These are phyloP conservation scores for Lasioglossum lativentre DNA, from an alignment of 2,888 invertebrate species.

Conservation along the genomic window DNA sequence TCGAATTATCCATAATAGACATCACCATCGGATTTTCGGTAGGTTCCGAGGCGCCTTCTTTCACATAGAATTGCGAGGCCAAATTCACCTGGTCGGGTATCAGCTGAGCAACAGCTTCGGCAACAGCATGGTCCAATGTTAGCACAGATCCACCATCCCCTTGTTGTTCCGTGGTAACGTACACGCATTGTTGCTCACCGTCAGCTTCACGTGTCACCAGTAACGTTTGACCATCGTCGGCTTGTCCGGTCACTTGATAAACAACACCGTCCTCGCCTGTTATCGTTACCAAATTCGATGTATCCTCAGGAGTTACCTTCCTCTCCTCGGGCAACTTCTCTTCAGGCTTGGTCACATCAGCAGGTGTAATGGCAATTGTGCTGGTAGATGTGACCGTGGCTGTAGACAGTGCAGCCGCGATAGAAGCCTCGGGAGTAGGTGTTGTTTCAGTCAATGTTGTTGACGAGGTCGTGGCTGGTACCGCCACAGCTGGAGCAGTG, in stretches of 20 bases:
- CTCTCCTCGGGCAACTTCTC: slow-evolving; percentile 88
- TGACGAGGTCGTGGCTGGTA: slow-evolving; percentile 52
- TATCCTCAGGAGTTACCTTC: slow-evolving; percentile 82
- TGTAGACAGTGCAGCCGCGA: slow-evolving; percentile 62
- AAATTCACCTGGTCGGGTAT: slow-evolving; percentile 86
- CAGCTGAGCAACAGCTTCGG: slow-evolving; percentile 86
- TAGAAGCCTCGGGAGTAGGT: slow-evolving; percentile 48
- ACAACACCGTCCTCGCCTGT: slow-evolving; percentile 94
- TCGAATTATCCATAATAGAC: slow-evolving; percentile 83
- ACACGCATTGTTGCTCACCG: slow-evolving; percentile 90
- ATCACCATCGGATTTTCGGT: slow-evolving; percentile 84
- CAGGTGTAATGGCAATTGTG: slow-evolving; percentile 62
- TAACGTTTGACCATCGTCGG: slow-evolving; percentile 91
- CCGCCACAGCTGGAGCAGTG: slow-evolving; percentile 60
- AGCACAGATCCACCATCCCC: slow-evolving; percentile 86
- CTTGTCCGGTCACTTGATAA: slow-evolving; percentile 92
- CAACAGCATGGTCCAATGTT: slow-evolving; percentile 86
- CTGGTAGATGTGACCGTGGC: slow-evolving; percentile 64
- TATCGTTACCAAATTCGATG: slow-evolving; percentile 90
- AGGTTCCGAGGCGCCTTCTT: slow-evolving; percentile 81
- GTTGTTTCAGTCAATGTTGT: slow-evolving; percentile 58
- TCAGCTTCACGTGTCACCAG: slow-evolving; percentile 91
- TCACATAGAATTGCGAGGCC: slow-evolving; percentile 83
- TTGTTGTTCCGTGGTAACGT: slow-evolving; percentile 87
- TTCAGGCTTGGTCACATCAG: slow-evolving; percentile 82